Evolutionary conservation across 2,888 invertebrate genomes (phyloP), one percentile per base, ranked within the genome.

Genomic region (Drosophila robusta): DNA sequence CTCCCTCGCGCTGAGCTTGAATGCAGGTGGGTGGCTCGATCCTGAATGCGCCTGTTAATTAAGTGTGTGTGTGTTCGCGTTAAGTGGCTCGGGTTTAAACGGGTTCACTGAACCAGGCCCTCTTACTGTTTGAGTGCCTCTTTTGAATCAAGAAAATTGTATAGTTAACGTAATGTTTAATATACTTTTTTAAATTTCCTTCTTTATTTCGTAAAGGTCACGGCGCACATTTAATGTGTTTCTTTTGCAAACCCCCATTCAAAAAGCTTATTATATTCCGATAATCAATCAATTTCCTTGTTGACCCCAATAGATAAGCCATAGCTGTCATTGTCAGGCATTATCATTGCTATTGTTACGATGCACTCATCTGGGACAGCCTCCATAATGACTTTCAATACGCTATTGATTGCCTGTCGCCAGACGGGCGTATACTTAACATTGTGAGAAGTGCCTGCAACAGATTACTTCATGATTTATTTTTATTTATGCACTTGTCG

Each of bases 21-120:
- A 74, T 75, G 56, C 90, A 90, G 89, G 89, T 89, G 75, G 55
- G 89, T 90, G 51, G 7, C 14, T 44, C 54, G n/a, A 46, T 65
- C 52, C 68, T 80, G 22, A 56, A 71, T 56, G 26, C 55, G 70
- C 44, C 57, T 36, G 70, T 81, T 84, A 84, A 84, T 84, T 87
- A 84, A 75, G 81, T 68, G 29, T 29, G 29, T 5, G 29, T 9
- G 8, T 9, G 9, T 29, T 63, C 47, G 41, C 57, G 67, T 68
- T 69, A 63, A 58, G 70, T 82, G 66, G 57, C 56, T 18, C 26
- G 29, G 5, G 34, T 18, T 60, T 11, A 41, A 49, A 51, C 12
- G 66, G 41, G 83, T 87, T 83, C 83, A 74, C 46, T 87, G 83
- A 84, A 83, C 89, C 85, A 14, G 42, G 11, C 18, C 0, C 36